These are phyloP conservation scores for Scrobipalpa atriplicella DNA, from an alignment of 2,888 invertebrate species.

Conservation along the genomic window DNA sequence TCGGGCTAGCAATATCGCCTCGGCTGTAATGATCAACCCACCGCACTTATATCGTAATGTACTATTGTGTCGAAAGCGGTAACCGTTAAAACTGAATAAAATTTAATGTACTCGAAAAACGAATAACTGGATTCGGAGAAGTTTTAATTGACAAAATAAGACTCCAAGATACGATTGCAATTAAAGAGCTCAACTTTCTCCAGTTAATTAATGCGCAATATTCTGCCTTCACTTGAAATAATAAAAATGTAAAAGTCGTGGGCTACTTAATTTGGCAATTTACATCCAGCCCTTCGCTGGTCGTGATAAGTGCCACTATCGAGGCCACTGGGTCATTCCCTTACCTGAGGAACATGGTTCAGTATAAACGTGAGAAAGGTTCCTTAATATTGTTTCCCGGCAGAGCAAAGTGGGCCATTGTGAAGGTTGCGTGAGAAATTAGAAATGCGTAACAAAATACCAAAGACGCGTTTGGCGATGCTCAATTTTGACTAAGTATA, in stretches of 20 bases:
- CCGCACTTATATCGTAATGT: too few species aligned
- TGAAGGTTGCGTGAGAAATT: conserved; percentile 52
- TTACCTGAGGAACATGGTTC: conserved; percentile 56
- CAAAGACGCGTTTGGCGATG: not conserved
- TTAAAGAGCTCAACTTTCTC: not conserved
- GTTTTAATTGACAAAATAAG: too few species aligned
- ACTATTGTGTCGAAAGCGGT: too few species aligned
- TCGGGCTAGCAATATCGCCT: too few species aligned
- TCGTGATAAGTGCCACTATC: conserved; percentile 43
- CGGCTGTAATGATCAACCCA: too few species aligned
- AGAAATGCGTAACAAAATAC: conserved; percentile 2
- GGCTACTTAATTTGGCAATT: conserved; percentile 21
- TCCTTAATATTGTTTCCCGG: conserved; percentile 40
- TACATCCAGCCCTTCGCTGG: conserved; percentile 33
- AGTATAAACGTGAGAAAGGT: conserved; percentile 53
- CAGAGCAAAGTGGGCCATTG: conserved; percentile 48
- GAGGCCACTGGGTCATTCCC: conserved; percentile 71
- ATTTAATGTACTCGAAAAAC: too few species aligned
- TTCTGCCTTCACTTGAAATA: not conserved
- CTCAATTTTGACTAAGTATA: not conserved
- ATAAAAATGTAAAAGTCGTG: conserved; percentile 24
- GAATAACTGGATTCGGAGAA: too few species aligned
- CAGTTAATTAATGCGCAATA: not conserved
- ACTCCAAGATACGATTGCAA: too few species aligned
- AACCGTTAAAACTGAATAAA: too few species aligned